Evolutionary conservation across 1,140 invertebrate species (phyloP).

Genomic region (Adelges cooleyi): DNA sequence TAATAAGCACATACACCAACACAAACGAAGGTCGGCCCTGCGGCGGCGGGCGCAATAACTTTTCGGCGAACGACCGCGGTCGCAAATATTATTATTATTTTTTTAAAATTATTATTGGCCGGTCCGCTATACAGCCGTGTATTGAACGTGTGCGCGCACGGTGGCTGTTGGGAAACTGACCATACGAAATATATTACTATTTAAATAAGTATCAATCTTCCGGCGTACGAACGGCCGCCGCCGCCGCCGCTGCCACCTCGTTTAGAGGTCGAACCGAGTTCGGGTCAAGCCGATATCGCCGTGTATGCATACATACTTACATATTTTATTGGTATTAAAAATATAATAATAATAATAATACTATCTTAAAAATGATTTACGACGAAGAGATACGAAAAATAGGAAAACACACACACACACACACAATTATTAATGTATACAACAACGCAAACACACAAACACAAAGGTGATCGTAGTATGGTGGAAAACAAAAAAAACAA

Average conservation of each 20-base stretch:
- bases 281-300: slow-evolving; percentile 25
- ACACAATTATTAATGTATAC: no score
- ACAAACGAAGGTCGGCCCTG: background rate
- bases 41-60: background rate
- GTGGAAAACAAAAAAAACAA: no score
- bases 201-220: slow-evolving; percentile 4
- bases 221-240: background rate
- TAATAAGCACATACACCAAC: no score
- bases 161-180: slow-evolving; percentile 11
- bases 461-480: no score
- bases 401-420: background rate
- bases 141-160: background rate
- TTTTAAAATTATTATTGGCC: no score
- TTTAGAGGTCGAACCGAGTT: slow-evolving; percentile 25
- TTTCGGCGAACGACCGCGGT: background rate
- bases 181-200: slow-evolving; percentile 17
- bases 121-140: background rate
- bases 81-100: no score
- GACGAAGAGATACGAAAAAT: background rate
- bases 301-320: background rate
- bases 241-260: background rate
- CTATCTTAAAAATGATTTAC: background rate
- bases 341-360: background rate
- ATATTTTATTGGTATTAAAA: background rate
- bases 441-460: no score